Evolutionary conservation across 2,888 invertebrate genomes (phyloP).

Genomic region (Tanaodytes sp.): DNA sequence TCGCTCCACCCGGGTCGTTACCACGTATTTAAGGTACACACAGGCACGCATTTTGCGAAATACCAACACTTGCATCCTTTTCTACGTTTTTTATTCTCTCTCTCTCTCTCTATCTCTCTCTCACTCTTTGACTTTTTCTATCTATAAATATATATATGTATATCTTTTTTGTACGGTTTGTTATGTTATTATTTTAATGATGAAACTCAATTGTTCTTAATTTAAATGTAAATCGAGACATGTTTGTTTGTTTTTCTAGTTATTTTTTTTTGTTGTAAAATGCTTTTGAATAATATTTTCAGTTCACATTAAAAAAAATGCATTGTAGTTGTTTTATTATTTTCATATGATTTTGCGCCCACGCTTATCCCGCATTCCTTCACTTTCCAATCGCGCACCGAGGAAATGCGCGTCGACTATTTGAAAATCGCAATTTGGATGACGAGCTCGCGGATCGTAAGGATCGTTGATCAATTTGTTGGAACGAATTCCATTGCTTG

Average conservation of each 20-base stretch:
- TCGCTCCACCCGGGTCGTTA: no score
- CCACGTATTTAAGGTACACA: constrained; percentile 31
- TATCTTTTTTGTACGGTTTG: constrained; percentile 72
- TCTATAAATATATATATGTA: no score
- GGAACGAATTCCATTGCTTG: no score
- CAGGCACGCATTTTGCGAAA: constrained; percentile 40
- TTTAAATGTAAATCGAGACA: constrained; percentile 73
- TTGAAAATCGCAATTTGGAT: no score
- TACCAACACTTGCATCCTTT: constrained; percentile 56
- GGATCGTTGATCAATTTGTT: no score
- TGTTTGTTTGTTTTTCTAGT: constrained; percentile 74
- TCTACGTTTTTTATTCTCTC: constrained; percentile 63
- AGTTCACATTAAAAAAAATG: constrained; percentile 70
- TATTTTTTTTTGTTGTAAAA: constrained; percentile 73
- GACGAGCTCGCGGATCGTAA: no score
- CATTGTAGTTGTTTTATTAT: constrained; percentile 63
- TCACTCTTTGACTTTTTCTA: no score
- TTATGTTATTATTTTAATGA: constrained; percentile 73
- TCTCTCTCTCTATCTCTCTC: no score
- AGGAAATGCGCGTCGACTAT: no score
- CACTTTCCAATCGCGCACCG: constrained; percentile 9
- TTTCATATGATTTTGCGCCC: constrained; percentile 50
- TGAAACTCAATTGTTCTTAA: constrained; percentile 73
- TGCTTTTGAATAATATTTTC: constrained; percentile 74
- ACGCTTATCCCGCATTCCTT: constrained; percentile 29